These are phyloP conservation scores for Aricia agestis DNA, from an alignment of 1,140 invertebrate species.

Conservation along the genomic window DNA sequence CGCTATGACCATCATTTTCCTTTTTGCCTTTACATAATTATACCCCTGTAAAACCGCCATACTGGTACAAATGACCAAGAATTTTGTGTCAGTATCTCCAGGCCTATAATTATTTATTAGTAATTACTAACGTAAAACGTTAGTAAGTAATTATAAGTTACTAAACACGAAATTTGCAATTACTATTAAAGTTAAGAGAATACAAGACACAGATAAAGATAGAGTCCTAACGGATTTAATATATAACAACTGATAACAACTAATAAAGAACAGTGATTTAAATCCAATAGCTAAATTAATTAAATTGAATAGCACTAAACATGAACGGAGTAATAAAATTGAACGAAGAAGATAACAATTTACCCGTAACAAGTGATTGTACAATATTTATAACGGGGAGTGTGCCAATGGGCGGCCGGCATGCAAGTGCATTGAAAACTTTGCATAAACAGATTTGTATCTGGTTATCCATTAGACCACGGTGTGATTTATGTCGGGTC, in stretches of 20 bases:
- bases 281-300: neutral
- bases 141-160: neutral
- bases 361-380: constrained; percentile 21
- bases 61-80: no score
- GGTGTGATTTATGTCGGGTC: constrained; percentile 42
- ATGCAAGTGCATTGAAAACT: constrained; percentile 65
- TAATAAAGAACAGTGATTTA: neutral
- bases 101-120: no score
- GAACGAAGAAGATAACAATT: constrained; percentile 20
- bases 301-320: neutral
- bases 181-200: no score
- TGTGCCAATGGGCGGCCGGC: constrained; percentile 35
- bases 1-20: no score
- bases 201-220: neutral
- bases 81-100: no score
- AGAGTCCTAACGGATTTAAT: neutral
- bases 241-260: neutral
- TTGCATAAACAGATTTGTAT: constrained; percentile 62
- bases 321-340: neutral
- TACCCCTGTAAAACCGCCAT: no score
- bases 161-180: neutral
- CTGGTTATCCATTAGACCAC: constrained; percentile 52
- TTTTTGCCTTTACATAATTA: no score
- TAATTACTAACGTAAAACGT: no score
- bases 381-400: constrained; percentile 21